A percentile compares a stretch with the other conserved stretches of the same genome.
These are phyloP conservation scores for Formicarius rufipectus DNA, from an alignment of 2,113 vertebrate genomes.

Conservation along the genomic window DNA sequence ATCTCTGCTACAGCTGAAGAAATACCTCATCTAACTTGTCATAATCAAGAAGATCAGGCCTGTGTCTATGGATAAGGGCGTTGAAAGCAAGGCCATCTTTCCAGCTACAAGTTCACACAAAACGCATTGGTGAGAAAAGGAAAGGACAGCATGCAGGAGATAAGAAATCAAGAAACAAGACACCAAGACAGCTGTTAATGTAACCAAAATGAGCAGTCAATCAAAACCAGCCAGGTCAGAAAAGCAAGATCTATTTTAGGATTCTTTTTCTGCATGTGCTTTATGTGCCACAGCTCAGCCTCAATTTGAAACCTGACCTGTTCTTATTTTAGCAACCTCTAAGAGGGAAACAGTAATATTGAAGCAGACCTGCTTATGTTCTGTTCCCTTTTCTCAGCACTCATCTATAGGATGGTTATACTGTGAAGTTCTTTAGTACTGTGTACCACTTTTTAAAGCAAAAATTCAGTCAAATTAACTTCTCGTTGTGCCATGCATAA, in stretches of 20 bases:
- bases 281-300: constrained; percentile 8
- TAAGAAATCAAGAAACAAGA: constrained; percentile 28
- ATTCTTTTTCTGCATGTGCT: constrained; percentile 33
- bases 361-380: background rate
- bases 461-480: background rate
- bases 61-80: constrained; percentile 68
- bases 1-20: background rate
- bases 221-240: constrained; percentile 47
- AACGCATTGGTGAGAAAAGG: constrained; percentile 27
- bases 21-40: constrained; percentile 64
- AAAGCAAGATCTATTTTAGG: constrained; percentile 51
- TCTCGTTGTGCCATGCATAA: background rate
- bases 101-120: constrained; percentile 58
- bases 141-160: constrained; percentile 53
- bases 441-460: background rate
- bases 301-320: constrained; percentile 48
- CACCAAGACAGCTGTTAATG: constrained; percentile 61
- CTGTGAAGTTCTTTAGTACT: background rate
- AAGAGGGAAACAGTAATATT: background rate
- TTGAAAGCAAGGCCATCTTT: constrained; percentile 64
- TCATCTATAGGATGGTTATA: background rate
- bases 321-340: constrained; percentile 51
- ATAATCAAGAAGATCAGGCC: constrained; percentile 67
- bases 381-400: background rate
- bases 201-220: constrained; percentile 50